These are phyloP conservation scores for Petrocephalus zakoni DNA, from an alignment of 2,113 vertebrate genomes.

Conservation along the genomic window DNA sequence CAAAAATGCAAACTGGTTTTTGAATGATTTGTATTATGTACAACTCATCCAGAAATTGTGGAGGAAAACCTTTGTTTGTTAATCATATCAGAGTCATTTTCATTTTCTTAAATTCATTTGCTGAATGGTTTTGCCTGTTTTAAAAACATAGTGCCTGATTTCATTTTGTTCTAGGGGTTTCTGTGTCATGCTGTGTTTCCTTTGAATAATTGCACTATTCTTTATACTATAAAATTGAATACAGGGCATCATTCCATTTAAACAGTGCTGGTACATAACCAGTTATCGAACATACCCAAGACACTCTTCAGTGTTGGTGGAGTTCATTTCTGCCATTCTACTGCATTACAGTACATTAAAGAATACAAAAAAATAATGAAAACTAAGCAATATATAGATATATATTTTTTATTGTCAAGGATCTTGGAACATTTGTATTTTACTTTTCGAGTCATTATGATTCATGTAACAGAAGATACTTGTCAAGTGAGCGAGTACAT, in stretches of 20 bases:
- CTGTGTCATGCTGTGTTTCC: not conserved
- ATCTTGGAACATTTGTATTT: not conserved
- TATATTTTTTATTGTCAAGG: not conserved
- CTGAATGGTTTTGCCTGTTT: not conserved
- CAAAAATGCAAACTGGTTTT: not conserved
- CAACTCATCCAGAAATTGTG: not conserved
- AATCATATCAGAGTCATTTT: not conserved
- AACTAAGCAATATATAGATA: not conserved
- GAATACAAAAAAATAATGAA: not conserved
- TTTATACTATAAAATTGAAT: not conserved
- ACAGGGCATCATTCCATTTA: not conserved
- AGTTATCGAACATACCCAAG: not conserved
- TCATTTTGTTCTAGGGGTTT: not conserved
- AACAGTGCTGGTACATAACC: not conserved
- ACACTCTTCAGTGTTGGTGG: not conserved
- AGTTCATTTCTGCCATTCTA: not conserved
- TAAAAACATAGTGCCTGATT: not conserved
- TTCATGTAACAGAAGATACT: not conserved
- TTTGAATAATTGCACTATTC: not conserved
- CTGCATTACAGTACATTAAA: not conserved
- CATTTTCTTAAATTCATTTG: not conserved
- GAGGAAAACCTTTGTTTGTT: not conserved
- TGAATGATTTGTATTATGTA: not conserved
- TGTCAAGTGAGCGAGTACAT: not conserved
- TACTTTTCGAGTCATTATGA: not conserved